phyloP scores from a whole-genome alignment of 2,113 vertebrate genomes.

The Xiphophorus maculatus region DNA sequence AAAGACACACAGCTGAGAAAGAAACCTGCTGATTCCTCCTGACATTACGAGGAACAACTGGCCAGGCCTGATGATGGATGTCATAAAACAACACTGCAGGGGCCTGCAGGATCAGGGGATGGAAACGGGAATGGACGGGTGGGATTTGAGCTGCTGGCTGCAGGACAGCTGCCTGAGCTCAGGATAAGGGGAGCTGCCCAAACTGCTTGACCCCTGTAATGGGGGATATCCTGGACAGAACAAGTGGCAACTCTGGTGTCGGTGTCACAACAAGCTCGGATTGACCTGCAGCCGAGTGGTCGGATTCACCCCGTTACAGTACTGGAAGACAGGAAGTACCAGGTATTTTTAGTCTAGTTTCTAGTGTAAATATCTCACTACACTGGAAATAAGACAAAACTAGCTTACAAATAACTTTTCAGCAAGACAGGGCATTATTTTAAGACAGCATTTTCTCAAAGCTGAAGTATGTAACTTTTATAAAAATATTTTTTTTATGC shows the following conservation, averaged over 20 bases:
- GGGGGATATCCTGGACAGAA: conserved; percentile 75
- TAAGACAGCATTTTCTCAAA: too few relatives aligned
- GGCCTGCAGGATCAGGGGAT: conserved; percentile 61
- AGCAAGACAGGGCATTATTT: too few relatives aligned
- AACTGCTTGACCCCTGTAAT: conserved; percentile 75
- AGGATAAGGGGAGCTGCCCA: conserved; percentile 68
- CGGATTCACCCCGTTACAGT: conserved; percentile 44
- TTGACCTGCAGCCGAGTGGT: conserved; percentile 51
- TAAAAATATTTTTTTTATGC: too few relatives aligned
- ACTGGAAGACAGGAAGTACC: conserved; percentile 33
- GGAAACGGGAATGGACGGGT: conserved; percentile 59
- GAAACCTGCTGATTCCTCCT: conserved; percentile 27
- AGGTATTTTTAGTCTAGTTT: too few relatives aligned
- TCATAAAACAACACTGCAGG: conserved; percentile 50
- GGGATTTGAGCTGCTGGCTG: conserved; percentile 68
- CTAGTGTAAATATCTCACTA: too few relatives aligned
- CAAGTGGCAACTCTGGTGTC: conserved; percentile 65
- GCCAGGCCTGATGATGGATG: conserved; percentile 50
- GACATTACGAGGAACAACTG: conserved; percentile 52
- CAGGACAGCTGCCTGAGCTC: conserved; percentile 76
- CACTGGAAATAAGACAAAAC: too few relatives aligned
- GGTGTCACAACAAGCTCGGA: conserved; percentile 66
- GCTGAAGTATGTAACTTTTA: too few relatives aligned
- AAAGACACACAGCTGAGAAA: conserved; percentile 11
- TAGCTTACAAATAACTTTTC: too few relatives aligned